These are phyloP conservation scores for Salpingus planirostris DNA, from an alignment of 2,888 invertebrate genomes.

Conservation along the genomic window DNA sequence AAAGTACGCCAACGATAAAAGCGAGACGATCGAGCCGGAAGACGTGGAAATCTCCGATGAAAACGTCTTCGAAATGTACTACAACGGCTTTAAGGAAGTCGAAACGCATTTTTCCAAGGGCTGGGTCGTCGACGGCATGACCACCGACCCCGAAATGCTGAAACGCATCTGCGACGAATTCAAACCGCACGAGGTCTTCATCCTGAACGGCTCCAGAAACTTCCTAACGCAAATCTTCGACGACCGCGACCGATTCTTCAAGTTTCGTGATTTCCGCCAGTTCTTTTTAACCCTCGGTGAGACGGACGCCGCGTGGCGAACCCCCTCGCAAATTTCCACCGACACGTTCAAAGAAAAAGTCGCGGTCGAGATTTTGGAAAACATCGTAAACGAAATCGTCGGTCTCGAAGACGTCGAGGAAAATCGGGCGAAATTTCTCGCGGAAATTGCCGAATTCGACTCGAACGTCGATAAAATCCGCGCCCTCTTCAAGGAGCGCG, in stretches of 20 bases:
- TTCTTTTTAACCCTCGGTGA: slow-evolving; percentile 29
- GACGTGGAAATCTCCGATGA: slow-evolving; percentile 41
- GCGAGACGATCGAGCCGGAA: slow-evolving; percentile 39
- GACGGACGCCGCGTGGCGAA: slow-evolving; percentile 26
- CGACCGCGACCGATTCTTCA: no score
- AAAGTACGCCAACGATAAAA: slow-evolving; percentile 41
- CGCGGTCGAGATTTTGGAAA: slow-evolving; percentile 16
- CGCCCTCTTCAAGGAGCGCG: slow-evolving; percentile 20
- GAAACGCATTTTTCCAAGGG: slow-evolving; percentile 44
- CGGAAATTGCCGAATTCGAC: slow-evolving; percentile 12
- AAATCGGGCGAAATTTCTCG: slow-evolving; percentile 16
- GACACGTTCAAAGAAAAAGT: slow-evolving; percentile 14
- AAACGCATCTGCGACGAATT: slow-evolving; percentile 41
- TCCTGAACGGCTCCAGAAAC: slow-evolving; percentile 47
- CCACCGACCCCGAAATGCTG: slow-evolving; percentile 45
- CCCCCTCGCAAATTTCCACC: slow-evolving; percentile 19
- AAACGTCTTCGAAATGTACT: slow-evolving; percentile 42
- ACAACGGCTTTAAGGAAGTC: slow-evolving; percentile 34
- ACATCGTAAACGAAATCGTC: slow-evolving; percentile 10
- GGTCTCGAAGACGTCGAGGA: slow-evolving; percentile 3
- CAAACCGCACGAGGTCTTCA: slow-evolving; percentile 48
- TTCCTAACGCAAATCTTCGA: no score
- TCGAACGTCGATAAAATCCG: slow-evolving; percentile 22
- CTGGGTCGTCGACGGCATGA: slow-evolving; percentile 55
- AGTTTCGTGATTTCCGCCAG: slow-evolving; percentile 26